Evolutionary conservation across 2,888 invertebrate species (phyloP).

Genomic region (Crepidodera aurea): DNA sequence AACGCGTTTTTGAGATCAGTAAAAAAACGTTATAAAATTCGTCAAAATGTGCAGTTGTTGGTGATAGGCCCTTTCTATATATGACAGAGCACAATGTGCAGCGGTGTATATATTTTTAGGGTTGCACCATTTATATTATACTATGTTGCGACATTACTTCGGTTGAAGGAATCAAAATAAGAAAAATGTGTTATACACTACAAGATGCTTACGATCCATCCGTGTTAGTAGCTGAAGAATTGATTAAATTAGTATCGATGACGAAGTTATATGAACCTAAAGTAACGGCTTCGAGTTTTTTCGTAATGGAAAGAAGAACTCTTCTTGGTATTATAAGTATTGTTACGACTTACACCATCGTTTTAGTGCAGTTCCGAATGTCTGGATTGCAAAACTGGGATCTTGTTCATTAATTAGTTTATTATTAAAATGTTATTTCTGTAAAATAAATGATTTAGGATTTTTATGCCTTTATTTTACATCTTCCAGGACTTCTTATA

Average conservation of each 20-base stretch:
- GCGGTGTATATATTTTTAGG: too few relatives aligned
- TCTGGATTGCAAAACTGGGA: background rate
- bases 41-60: too few relatives aligned
- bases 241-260: conserved; percentile 16
- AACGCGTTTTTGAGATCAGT: too few relatives aligned
- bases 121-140: too few relatives aligned
- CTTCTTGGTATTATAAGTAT: conserved; percentile 23
- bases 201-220: conserved; percentile 8
- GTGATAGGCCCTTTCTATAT: too few relatives aligned
- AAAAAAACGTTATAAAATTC: too few relatives aligned
- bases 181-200: conserved; percentile 17
- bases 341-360: conserved; percentile 21
- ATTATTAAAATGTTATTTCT: too few relatives aligned
- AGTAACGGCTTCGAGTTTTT: conserved; percentile 19
- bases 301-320: conserved; percentile 18
- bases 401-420: too few relatives aligned
- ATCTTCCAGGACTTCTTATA: too few relatives aligned
- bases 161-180: conserved; percentile 8
- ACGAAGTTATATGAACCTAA: conserved; percentile 10
- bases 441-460: too few relatives aligned
- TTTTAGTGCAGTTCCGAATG: conserved; percentile 16
- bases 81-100: too few relatives aligned
- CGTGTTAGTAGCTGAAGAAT: conserved; percentile 3
- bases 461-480: too few relatives aligned
- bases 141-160: background rate